These are phyloP conservation scores for Philopotamus ludificatus DNA, from an alignment of 1,140 invertebrate genomes.

Conservation along the genomic window DNA sequence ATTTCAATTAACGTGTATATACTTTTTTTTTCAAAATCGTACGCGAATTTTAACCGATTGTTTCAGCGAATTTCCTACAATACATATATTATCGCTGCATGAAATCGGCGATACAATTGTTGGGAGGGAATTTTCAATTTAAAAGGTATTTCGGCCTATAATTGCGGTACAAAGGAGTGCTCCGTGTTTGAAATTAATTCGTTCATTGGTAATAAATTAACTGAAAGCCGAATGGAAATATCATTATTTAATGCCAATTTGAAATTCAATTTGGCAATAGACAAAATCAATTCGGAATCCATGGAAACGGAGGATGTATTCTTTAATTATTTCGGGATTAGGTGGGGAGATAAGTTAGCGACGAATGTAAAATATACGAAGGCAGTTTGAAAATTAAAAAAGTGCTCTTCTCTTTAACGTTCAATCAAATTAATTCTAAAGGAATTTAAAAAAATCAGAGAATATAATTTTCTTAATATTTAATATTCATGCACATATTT, in stretches of 20 bases:
- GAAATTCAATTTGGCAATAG: slow-evolving; percentile 37
- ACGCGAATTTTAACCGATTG: too few relatives aligned
- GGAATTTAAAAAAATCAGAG: too few relatives aligned
- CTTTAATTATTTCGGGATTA: slow-evolving; percentile 40
- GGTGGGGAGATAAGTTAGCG: too few relatives aligned
- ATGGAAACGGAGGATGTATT: slow-evolving; percentile 18
- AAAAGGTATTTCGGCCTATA: slow-evolving; percentile 8
- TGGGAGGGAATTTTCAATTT: slow-evolving; percentile 3
- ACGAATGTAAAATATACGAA: too few relatives aligned
- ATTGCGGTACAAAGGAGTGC: slow-evolving; percentile 19
- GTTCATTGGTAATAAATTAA: slow-evolving; percentile 35
- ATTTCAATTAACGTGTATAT: not conserved
- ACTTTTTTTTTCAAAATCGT: too few relatives aligned
- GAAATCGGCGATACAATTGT: not conserved
- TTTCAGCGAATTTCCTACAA: too few relatives aligned
- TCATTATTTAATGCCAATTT: slow-evolving; percentile 38
- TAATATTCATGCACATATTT: too few relatives aligned
- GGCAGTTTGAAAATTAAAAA: too few relatives aligned
- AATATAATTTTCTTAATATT: too few relatives aligned
- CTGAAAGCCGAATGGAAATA: slow-evolving; percentile 21
- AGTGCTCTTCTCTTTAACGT: too few relatives aligned
- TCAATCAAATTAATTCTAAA: too few relatives aligned
- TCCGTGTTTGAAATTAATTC: slow-evolving; percentile 16
- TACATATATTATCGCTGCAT: too few relatives aligned
- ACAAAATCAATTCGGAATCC: slow-evolving; percentile 2